Percentiles rank a stretch among this genome's conserved stretches.
Conservation (phyloP, 2,113 vertebrate species). For the Thalassoma bifasciatum region DNA sequence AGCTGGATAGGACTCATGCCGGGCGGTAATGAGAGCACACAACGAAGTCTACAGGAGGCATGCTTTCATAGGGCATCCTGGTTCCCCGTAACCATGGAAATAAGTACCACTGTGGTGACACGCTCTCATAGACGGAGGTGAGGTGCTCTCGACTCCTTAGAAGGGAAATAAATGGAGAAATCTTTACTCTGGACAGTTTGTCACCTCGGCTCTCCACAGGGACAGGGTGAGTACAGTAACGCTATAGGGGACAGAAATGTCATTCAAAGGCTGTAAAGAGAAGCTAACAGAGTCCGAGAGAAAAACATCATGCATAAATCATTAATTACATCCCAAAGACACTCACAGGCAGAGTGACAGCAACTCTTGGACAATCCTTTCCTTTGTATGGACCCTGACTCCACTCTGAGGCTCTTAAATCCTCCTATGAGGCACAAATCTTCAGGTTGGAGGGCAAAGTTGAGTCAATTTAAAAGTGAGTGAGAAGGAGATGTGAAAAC, state of each 20-base stretch:
- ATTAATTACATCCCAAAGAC: background rate
- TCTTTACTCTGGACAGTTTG: slow-evolving; percentile 22
- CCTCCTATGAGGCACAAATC: background rate
- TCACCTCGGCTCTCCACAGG: slow-evolving; percentile 5
- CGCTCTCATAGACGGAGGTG: slow-evolving; percentile 35
- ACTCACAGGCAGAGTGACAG: too few species aligned
- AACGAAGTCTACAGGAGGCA: slow-evolving; percentile 76
- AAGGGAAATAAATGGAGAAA: slow-evolving; percentile 27
- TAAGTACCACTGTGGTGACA: slow-evolving; percentile 61
- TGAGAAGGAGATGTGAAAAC: background rate
- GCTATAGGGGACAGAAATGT: slow-evolving; percentile 5
- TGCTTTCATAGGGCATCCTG: slow-evolving; percentile 76
- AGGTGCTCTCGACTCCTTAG: slow-evolving; percentile 33
- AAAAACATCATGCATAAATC: too few species aligned
- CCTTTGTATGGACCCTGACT: too few species aligned
- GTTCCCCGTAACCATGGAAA: slow-evolving; percentile 83
- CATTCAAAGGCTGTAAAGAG: background rate
- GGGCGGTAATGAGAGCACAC: slow-evolving; percentile 82
- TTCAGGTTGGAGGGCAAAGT: background rate
- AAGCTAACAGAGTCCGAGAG: too few species aligned
- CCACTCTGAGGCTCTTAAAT: too few species aligned
- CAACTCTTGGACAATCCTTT: too few species aligned
- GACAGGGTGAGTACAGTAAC: background rate
- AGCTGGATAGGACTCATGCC: slow-evolving; percentile 78
- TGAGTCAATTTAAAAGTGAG: background rate